These are phyloP conservation scores for Hozukius guyotensis DNA, from an alignment of 2,797 vertebrate species.

Conservation along the genomic window DNA sequence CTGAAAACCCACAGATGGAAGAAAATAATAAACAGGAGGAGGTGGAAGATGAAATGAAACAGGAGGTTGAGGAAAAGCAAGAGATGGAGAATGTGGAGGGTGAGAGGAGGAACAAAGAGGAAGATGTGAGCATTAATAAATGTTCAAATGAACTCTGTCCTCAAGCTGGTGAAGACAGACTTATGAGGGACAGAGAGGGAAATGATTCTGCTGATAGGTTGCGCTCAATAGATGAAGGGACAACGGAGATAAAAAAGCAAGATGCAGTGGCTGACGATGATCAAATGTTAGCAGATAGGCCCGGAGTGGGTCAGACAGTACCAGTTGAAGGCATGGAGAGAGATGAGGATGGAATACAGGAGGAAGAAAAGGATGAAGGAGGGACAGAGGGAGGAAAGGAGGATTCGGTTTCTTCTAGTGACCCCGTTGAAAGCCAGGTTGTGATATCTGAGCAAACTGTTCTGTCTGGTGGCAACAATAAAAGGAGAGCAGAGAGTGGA, in stretches of 20 bases:
- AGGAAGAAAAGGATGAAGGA: neutral
- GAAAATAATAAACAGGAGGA: neutral
- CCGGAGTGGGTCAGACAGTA: neutral
- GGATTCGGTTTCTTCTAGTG: neutral
- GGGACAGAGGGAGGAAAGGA: neutral
- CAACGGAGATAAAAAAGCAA: neutral
- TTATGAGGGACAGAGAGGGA: neutral
- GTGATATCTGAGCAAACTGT: neutral
- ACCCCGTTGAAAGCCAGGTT: slow-evolving; percentile 1
- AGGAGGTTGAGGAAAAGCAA: neutral
- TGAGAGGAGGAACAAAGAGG: neutral
- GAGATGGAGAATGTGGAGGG: neutral
- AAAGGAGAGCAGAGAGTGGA: neutral
- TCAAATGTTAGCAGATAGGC: neutral
- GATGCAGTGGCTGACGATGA: neutral
- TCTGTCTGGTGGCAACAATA: neutral
- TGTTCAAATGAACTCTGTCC: neutral
- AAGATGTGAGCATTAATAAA: neutral
- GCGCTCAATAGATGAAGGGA: neutral
- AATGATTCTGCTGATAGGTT: neutral
- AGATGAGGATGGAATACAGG: neutral
- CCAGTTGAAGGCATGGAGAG: neutral
- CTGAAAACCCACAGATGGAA: neutral
- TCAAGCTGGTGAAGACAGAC: neutral
- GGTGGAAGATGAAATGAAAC: neutral